Percentiles rank a stretch among this genome's conserved stretches.
These are phyloP conservation scores for Dryocosmus kuriphilus DNA, from an alignment of 2,888 invertebrate species.

Conservation along the genomic window DNA sequence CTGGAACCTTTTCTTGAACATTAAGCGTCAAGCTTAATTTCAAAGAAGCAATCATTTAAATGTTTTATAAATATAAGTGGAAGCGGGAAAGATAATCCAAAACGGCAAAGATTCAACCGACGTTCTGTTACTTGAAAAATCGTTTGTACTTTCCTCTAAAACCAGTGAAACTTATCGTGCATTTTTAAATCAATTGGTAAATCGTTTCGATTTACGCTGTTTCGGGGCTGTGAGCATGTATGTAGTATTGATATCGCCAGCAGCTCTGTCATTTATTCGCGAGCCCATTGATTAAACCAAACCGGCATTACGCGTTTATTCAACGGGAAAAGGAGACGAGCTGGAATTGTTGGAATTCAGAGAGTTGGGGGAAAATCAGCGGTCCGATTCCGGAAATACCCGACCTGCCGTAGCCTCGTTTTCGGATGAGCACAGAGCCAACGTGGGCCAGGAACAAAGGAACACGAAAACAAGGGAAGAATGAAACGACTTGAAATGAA, in stretches of 20 bases:
- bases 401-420: constrained; percentile 11
- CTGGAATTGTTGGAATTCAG: background rate
- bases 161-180: background rate
- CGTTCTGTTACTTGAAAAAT: no score
- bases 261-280: background rate
- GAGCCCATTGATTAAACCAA: constrained; percentile 13
- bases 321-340: constrained; percentile 6
- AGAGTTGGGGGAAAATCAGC: constrained; percentile 9
- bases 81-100: no score
- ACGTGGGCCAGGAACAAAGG: constrained; percentile 9
- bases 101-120: no score
- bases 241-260: background rate
- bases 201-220: background rate
- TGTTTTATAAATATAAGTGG: no score
- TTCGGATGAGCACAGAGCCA: constrained; percentile 11
- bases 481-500: constrained; percentile 40
- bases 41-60: no score
- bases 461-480: constrained; percentile 39
- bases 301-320: background rate
- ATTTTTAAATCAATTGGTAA: background rate
- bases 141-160: background rate
- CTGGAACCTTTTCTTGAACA: background rate
- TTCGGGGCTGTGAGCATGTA: background rate
- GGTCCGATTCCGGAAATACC: constrained; percentile 18
- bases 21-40: background rate